Conservation (phyloP, 2,888 invertebrate species). For the Bombyx huttoni region DNA sequence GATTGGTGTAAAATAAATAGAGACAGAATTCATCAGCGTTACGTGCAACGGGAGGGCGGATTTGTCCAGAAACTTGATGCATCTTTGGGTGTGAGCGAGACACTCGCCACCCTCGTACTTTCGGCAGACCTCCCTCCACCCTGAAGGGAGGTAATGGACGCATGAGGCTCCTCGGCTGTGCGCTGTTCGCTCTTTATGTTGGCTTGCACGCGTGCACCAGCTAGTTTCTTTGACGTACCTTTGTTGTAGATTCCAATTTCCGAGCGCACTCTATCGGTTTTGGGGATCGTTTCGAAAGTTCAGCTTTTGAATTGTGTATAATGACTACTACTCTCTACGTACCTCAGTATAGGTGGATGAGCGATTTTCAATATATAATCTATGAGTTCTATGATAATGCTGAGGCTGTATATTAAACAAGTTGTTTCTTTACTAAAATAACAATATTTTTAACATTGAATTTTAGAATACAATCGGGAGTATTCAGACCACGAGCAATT, state of each 20-base stretch:
- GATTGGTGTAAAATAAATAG: conserved; percentile 1
- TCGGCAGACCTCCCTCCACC: conserved; percentile 38
- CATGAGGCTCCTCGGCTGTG: conserved; percentile 60
- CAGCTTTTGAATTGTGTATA: neutral
- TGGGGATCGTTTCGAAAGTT: conserved; percentile 8
- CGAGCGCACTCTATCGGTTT: conserved; percentile 30
- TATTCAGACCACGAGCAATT: no score
- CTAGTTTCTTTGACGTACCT: conserved; percentile 67
- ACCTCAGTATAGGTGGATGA: no score
- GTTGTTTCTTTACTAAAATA: no score
- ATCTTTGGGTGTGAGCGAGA: conserved; percentile 64
- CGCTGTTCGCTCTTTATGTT: conserved; percentile 58
- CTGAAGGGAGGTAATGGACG: conserved; percentile 59
- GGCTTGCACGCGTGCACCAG: conserved; percentile 65
- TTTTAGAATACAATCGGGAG: no score
- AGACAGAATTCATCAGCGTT: conserved; percentile 61
- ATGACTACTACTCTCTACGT: no score
- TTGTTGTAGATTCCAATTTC: conserved; percentile 66
- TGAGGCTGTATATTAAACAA: no score
- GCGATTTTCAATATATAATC: no score
- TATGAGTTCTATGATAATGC: no score
- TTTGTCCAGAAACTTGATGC: conserved; percentile 65
- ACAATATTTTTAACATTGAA: no score
- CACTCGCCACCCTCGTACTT: conserved; percentile 41
- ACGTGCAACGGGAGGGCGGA: conserved; percentile 54